Base-by-base conservation (phyloP, 2,113 vertebrate species). In the Ageneiosus marmoratus region DNA sequence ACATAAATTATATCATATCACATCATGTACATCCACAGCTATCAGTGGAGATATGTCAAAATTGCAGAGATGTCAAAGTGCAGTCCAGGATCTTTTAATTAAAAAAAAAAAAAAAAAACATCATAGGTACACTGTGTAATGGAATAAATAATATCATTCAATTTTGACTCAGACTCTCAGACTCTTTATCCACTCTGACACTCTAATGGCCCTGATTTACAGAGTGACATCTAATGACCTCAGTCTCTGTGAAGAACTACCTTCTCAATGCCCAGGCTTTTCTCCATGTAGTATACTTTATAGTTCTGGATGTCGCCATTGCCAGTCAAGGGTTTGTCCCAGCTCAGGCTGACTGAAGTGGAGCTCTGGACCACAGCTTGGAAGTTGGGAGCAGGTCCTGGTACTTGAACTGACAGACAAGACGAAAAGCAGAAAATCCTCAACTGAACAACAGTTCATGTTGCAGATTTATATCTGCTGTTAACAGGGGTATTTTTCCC, bases 301-400 rank as follows among this genome's bases (percentile, higher is more conserved):
- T 99, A 99, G 88, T 94, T 97, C 90, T 97, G 95, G 89, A 98
- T 96, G 60, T 98, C 97, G 0, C 97, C 97, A 1, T 97, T 98
- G n/a, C 96, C 97, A 0, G 95, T 98, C 65, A 97, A 79, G 0
- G 98, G 98, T 0, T 94, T 95, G 69, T 97, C 96, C 98, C 98
- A 99, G 50, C 88, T 95, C 80, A 99, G 86, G 0, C 93, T 94
- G 51, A 97, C 86, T 0, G 97, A 96, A 16, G 94, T 95, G 1
- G 98, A 96, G 0, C 95, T 94, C 20, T 80, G 85, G 3, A 96
- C 93, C 4, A 91, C 89, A 0, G 94, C 97, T 51, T 95, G 95
- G 82, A 99, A 94, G 87, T 98, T 99, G 5, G 97, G 96, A 77
- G 97, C 96, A 0, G 98, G 97, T 9, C 97, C 97, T 1, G 98